Base-by-base conservation (phyloP, 2,113 vertebrate genomes). In the Oplegnathus fasciatus region DNA sequence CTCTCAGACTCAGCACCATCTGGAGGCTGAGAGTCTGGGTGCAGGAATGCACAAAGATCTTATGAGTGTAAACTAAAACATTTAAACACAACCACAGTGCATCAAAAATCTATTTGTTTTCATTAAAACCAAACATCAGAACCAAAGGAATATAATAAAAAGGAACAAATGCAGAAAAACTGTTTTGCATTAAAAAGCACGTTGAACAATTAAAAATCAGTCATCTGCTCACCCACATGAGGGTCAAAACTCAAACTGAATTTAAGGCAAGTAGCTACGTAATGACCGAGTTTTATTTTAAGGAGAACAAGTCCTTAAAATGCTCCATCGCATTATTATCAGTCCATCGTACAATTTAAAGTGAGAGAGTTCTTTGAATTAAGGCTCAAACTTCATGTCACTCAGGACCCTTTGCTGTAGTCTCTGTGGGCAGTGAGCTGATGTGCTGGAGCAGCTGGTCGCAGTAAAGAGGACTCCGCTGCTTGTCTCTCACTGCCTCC, bases 401-500 rank as follows among this genome's bases (percentile, higher is more conserved):
- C 44, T 80, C 18, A 0, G 34, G 22, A 54, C 73, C 48, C 7
- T 18, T 2, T 40, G 72, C 64, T 70, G 72, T 17, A 0, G 32
- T 40, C 44, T 85, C 75, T 26, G 72, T 34, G 40, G 14, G 26
- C 30, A 88, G 68, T 0, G 89, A 91, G 80, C 77, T 30, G 89
- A 94, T 89, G 89, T 98, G 96, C 40, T 91, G 94, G 0, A 99
- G 95, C 1, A 99, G 95, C 66, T 93, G 96, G 78, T 98, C 92
- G 2, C 98, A 99, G 84, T 94, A 92, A 26, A 67, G 1, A 0
- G 96, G 92, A 0, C 94, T 96, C 68, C 96, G 96, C 52, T 99
- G 98, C 82, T 97, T 98, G 69, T 96, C 94, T 64, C 94, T 78
- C 11, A 95, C 97, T 0, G 94, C 96, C 91, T 97, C 96, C 0